Evolutionary conservation across 1,140 invertebrate species (phyloP), one percentile per base, ranked within the genome.

Genomic region (Bilobella aurantiaca): DNA sequence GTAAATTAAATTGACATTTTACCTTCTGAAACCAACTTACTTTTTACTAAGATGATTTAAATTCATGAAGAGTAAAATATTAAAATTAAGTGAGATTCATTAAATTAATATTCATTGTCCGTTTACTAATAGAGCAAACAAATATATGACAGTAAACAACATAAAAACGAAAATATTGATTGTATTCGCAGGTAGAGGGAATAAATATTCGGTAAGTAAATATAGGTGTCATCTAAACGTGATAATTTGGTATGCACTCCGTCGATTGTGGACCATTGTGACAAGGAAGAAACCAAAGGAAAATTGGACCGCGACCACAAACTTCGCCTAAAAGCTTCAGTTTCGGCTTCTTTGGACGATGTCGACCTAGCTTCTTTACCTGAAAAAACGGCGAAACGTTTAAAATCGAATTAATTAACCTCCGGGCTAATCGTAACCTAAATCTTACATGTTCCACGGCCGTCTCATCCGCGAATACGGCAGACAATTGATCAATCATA

Each of bases 401-500:
- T 30, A 59, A 59, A 28, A 21, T n/a, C 28, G 1, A 30, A 53
- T 47, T 14, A 27, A 2, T 2, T 25, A 60, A 61, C 25, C 16
- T 18, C 16, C 3, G 62, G 31, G 34, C 23, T 37, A 21, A 28
- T 60, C 29, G 16, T 49, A n/a, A 1, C n/a, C 27, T 32, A 27
- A 16, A 18, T n/a, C 30, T 70, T 30, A 81, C 75, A 73, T 88
- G 85, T 79, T 94, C 90, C 16, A 93, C 83, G 3, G 86, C 84
- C 23, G 89, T 91, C 76, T 91, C 88, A 73, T 92, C 89, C 63
- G 82, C 84, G 49, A 90, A 80, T 68, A 94, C 91, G 18, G 90
- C 88, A 76, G 87, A 84, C 69, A 93, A 83, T 79, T 95, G 92
- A 81, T 94, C 91, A 75, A 90, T 86, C 70, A 92, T 84, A 69